Base-by-base conservation (phyloP, 1,140 invertebrate genomes). In the Saccostrea echinata region DNA sequence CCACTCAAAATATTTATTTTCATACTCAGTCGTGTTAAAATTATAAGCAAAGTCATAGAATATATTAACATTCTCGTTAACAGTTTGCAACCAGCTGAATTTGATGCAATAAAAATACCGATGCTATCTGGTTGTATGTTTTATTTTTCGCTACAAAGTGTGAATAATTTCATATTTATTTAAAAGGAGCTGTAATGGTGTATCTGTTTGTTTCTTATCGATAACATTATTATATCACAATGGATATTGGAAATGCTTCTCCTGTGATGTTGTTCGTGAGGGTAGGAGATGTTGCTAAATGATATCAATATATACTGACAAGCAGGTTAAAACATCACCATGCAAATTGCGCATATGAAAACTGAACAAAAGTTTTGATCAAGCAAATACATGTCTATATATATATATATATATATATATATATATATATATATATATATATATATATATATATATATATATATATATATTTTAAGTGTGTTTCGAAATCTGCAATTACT, bases 1-100 rank as follows among this genome's bases (percentile, higher is more conserved):
- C 68, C 68, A 76, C 68, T 76, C 27, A 76, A 18, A 27, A 76
- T 30, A 30, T 27, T 76, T 76, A 30, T 30, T 76, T 76, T 76
- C 11, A 76, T 76, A 76, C 68, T 76, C 68, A 30, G 24, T 30
- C 13, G 27, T 30, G 68, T 33, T 30, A 76, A 76, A 76, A 27
- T 76, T 76, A 27, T 76, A 76, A 76, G 68, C 11, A 76, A 76
- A 76, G 30, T 27, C 11, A 76, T 11, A 30, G 68, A 33, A 33
- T 30, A 30, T 30, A 33, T 76, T 4, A 76, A 33, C 68, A 76
- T 27, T 30, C 30, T 76, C 27, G 16, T 33, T 33, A 24, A 76
- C 30, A 76, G 16, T 61, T 61, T 61, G 18, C 55, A 18, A 18
- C 18, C 55, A 61, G 55, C 55, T 61, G 30, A 71, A 76, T 76